A percentile compares a stretch with the other conserved stretches of the same genome.
Evolutionary conservation across 2,888 invertebrate genomes (phyloP).

Genomic region (Lepidochitona cinerea): DNA sequence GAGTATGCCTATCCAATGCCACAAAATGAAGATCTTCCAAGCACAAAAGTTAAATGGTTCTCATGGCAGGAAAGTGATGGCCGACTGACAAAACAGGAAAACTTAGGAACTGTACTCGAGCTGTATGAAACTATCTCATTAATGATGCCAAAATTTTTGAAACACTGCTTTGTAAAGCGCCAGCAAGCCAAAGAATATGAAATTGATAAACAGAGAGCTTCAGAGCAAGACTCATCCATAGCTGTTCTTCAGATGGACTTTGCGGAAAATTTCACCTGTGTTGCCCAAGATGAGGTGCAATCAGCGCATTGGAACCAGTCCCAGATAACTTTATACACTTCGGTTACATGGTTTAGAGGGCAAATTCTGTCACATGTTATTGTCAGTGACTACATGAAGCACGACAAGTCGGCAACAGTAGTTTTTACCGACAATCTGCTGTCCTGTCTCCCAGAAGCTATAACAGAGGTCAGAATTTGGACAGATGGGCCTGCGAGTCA

Average conservation of each 20-base stretch:
- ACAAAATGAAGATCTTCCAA: neutral
- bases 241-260: slow-evolving; percentile 21
- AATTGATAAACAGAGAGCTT: slow-evolving; percentile 4
- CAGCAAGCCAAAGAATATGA: slow-evolving; percentile 12
- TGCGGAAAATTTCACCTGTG: slow-evolving; percentile 14
- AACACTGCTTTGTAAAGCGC: slow-evolving; percentile 17
- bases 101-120: neutral
- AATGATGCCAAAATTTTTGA: slow-evolving; percentile 6
- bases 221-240: neutral
- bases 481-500: slow-evolving; percentile 18
- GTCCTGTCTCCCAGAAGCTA: neutral
- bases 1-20: neutral
- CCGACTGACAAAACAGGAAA: neutral
- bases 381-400: slow-evolving; percentile 5
- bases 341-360: slow-evolving; percentile 1
- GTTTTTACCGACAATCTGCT: neutral
- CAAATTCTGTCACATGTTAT: slow-evolving; percentile 6
- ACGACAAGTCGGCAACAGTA: slow-evolving; percentile 13
- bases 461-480: slow-evolving; percentile 12
- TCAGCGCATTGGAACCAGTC: slow-evolving; percentile 20
- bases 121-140: neutral
- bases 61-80: slow-evolving; percentile 11
- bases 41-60: slow-evolving; percentile 3
- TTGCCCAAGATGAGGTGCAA: slow-evolving; percentile 20
- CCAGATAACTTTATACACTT: slow-evolving; percentile 13